Conservation (phyloP, 2,888 invertebrate species). For the Iphiclides podalirius region DNA sequence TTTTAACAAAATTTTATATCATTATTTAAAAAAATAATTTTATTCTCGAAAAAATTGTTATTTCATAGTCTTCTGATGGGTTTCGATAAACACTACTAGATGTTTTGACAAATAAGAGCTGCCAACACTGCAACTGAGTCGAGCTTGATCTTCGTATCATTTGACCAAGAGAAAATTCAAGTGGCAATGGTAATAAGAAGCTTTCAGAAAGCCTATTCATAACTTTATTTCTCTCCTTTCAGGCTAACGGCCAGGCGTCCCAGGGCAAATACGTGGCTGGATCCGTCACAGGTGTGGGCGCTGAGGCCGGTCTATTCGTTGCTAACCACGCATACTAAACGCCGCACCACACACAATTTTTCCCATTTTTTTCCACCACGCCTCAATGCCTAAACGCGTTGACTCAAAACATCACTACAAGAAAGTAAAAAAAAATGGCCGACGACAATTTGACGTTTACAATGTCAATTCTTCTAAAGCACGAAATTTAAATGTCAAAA, state of each 20-base stretch:
- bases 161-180: too few relatives aligned
- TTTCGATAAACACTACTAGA: too few relatives aligned
- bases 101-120: too few relatives aligned
- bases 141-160: too few relatives aligned
- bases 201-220: too few relatives aligned
- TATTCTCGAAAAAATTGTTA: too few relatives aligned
- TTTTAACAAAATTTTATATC: too few relatives aligned
- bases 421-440: slow-evolving; percentile 4
- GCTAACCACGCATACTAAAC: slow-evolving; percentile 97
- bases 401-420: not conserved
- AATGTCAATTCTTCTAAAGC: too few relatives aligned
- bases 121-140: too few relatives aligned
- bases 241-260: slow-evolving; percentile 96
- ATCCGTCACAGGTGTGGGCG: slow-evolving; percentile 91
- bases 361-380: not conserved
- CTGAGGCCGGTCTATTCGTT: slow-evolving; percentile 93
- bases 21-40: too few relatives aligned
- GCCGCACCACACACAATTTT: slow-evolving; percentile 18
- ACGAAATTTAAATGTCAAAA: slow-evolving; percentile 1
- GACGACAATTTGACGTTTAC: not conserved
- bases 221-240: slow-evolving; percentile 37
- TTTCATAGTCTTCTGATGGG: too few relatives aligned
- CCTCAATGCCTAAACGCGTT: not conserved
- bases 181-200: too few relatives aligned
- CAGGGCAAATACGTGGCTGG: slow-evolving; percentile 95